phyloP scores from a whole-genome alignment of 2,113 vertebrate species.

The Collichthys lucidus region DNA sequence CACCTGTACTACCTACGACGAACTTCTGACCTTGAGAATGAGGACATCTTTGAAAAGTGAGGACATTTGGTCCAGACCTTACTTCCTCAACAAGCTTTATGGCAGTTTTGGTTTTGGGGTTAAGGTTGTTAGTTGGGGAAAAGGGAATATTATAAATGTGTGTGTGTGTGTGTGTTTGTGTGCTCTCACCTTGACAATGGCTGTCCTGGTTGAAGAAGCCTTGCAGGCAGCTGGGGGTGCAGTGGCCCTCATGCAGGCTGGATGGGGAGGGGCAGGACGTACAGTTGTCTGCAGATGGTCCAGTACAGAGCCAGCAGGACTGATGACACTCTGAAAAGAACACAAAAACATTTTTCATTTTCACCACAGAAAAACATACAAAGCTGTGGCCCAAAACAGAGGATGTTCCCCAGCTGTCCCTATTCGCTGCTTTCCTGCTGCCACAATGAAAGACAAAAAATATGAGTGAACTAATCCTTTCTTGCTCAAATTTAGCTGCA shows the following conservation, averaged over 20 bases:
- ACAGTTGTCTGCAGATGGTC: conserved; percentile 84
- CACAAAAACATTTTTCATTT: not conserved
- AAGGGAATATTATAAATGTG: not conserved
- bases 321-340: conserved; percentile 87
- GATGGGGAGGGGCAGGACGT: conserved; percentile 78
- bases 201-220: conserved; percentile 79
- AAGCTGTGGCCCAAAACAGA: not conserved
- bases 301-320: conserved; percentile 86
- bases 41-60: not conserved
- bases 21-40: not conserved
- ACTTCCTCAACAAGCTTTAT: not conserved
- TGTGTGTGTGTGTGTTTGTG: not conserved
- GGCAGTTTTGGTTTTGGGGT: not conserved
- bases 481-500: not conserved
- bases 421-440: not conserved
- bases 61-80: not conserved
- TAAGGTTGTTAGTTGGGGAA: not conserved
- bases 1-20: not conserved
- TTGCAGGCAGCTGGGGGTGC: conserved; percentile 83
- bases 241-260: conserved; percentile 83
- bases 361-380: not conserved
- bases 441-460: not conserved
- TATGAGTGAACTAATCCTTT: not conserved
- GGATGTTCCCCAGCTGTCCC: not conserved
- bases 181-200: conserved; percentile 84